Conservation (phyloP, 2,113 vertebrate genomes). For the Lethenteron reissneri region DNA sequence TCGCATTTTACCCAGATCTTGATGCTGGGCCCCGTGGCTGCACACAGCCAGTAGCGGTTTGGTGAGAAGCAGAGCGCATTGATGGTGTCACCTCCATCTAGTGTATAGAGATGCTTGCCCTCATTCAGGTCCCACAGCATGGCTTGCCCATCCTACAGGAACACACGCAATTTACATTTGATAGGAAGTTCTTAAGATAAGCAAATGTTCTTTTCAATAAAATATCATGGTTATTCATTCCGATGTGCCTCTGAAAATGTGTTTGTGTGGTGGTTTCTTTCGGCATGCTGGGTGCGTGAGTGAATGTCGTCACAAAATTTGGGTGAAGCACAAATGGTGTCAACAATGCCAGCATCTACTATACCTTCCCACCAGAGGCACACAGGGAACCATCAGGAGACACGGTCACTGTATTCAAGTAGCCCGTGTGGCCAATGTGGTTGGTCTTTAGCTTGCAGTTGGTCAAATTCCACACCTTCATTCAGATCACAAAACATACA, state of each 20-base stretch:
- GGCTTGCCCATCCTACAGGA: constrained; percentile 56
- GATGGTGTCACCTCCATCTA: constrained; percentile 74
- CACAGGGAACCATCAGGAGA: constrained; percentile 43
- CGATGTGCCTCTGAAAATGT: too few relatives aligned
- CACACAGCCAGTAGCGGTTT: constrained; percentile 96
- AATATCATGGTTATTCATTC: too few relatives aligned
- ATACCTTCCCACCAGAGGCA: constrained; percentile 77
- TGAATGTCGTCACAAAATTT: too few relatives aligned
- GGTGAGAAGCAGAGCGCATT: constrained; percentile 88
- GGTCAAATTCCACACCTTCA: constrained; percentile 79
- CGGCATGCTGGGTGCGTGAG: too few relatives aligned
- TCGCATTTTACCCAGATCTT: constrained; percentile 59
- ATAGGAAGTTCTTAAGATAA: constrained; percentile 1
- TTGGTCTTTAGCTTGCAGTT: constrained; percentile 98
- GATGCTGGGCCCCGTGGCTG: constrained; percentile 84
- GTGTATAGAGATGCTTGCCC: constrained; percentile 78
- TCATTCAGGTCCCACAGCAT: constrained; percentile 97
- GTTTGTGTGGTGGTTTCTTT: too few relatives aligned
- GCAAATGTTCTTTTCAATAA: neutral
- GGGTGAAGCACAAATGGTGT: too few relatives aligned
- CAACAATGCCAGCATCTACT: too few relatives aligned
- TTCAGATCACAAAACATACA: neutral
- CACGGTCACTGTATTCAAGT: constrained; percentile 75
- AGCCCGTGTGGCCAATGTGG: constrained; percentile 78
- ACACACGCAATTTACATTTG: neutral